Evolutionary conservation across 2,888 invertebrate genomes (phyloP).

Genomic region (Polydrusus pterygomalis): DNA sequence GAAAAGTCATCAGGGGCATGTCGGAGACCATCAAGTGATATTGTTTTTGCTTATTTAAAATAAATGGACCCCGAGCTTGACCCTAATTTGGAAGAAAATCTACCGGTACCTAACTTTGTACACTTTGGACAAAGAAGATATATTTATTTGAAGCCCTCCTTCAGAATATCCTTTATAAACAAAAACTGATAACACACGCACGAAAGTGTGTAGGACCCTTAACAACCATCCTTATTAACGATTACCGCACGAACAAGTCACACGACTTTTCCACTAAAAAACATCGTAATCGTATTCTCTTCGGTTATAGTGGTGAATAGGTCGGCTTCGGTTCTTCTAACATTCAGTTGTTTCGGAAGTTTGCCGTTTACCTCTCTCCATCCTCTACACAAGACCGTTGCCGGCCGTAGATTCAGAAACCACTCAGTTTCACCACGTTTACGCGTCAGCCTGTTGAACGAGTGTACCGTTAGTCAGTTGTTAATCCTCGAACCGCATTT

Average conservation of each 20-base stretch:
- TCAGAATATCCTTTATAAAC: no score
- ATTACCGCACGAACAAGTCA: slow-evolving; percentile 3
- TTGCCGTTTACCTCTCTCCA: slow-evolving; percentile 13
- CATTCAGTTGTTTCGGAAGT: neutral
- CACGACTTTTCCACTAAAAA: slow-evolving; percentile 17
- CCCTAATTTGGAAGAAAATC: no score
- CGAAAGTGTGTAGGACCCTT: neutral
- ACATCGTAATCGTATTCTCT: neutral
- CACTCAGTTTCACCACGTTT: slow-evolving; percentile 16
- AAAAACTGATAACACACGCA: neutral
- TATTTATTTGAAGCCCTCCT: no score
- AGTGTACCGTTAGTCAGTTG: slow-evolving; percentile 35
- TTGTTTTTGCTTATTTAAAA: no score
- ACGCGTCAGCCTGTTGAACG: slow-evolving; percentile 23
- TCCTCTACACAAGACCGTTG: slow-evolving; percentile 3
- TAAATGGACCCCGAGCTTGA: no score
- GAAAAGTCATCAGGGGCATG: no score
- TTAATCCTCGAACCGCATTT: slow-evolving; percentile 11
- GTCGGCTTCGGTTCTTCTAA: neutral
- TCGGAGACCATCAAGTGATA: no score
- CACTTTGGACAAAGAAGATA: no score
- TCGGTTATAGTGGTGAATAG: neutral
- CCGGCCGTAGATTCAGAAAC: neutral
- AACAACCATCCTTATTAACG: neutral
- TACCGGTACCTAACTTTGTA: no score